Conservation (phyloP, 2,888 invertebrate species). For the Parnassius orleans region DNA sequence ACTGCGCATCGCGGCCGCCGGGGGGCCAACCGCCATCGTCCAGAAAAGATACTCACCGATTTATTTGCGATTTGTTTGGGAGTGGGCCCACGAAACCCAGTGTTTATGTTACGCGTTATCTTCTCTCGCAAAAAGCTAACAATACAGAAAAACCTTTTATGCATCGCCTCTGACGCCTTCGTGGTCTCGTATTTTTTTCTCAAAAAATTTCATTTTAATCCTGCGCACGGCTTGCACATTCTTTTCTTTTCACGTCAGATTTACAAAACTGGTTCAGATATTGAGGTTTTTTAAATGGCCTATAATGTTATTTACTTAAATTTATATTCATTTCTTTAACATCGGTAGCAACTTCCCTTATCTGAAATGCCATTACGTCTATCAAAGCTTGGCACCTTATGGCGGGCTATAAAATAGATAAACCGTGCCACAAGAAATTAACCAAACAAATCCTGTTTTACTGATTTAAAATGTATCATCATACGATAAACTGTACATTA, state of each 20-base stretch:
- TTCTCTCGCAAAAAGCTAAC: constrained; percentile 61
- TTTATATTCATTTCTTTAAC: constrained; percentile 22
- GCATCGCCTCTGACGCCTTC: constrained; percentile 60
- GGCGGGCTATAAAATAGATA: constrained; percentile 36
- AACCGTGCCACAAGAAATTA: constrained; percentile 45
- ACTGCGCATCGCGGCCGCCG: constrained; percentile 56
- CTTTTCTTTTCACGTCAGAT: constrained; percentile 34
- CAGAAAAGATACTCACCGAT: constrained; percentile 65
- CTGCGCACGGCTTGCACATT: constrained; percentile 36
- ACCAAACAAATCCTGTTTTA: constrained; percentile 22
- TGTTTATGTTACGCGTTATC: constrained; percentile 68
- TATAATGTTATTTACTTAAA: background rate
- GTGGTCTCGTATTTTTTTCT: constrained; percentile 61
- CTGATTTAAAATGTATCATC: background rate
- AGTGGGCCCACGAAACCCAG: constrained; percentile 65
- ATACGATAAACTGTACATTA: background rate
- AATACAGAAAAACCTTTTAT: constrained; percentile 71
- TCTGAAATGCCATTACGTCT: background rate
- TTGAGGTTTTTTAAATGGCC: constrained; percentile 6
- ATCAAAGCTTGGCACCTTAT: background rate
- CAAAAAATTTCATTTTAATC: constrained; percentile 60
- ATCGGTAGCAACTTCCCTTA: background rate
- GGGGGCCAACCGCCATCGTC: constrained; percentile 57
- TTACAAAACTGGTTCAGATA: constrained; percentile 30
- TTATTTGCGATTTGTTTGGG: constrained; percentile 69